Percentiles rank a stretch among this genome's conserved stretches.
phyloP scores from a whole-genome alignment of 1,140 invertebrate species.

The Trichomalopsis sarcophagae region DNA sequence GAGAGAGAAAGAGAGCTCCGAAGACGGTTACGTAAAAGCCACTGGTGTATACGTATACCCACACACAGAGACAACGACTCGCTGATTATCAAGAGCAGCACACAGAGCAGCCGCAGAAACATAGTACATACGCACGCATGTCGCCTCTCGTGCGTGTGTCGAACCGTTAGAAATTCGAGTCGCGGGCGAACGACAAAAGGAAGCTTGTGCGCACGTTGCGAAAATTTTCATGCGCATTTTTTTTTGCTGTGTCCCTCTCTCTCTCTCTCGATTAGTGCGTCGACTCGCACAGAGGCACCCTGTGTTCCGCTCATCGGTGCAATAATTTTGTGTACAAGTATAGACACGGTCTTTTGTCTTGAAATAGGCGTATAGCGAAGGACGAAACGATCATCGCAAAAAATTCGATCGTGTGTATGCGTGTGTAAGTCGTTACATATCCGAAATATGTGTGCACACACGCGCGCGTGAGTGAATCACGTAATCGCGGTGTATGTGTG shows the following conservation, averaged over 20 bases:
- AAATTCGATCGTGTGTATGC: too few relatives aligned
- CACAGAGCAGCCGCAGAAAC: conserved; percentile 29
- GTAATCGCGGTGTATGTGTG: too few relatives aligned
- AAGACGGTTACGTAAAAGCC: conserved; percentile 24
- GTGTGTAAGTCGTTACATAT: too few relatives aligned
- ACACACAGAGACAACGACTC: not conserved
- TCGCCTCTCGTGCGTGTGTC: conserved; percentile 45
- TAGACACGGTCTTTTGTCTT: too few relatives aligned
- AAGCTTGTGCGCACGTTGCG: conserved; percentile 44
- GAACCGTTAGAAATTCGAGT: conserved; percentile 53
- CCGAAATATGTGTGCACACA: not conserved
- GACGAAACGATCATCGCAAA: too few relatives aligned
- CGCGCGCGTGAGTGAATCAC: not conserved
- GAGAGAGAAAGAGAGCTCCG: not conserved
- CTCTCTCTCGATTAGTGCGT: conserved; percentile 21
- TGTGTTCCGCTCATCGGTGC: not conserved
- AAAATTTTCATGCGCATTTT: conserved; percentile 41
- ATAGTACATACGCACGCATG: conserved; percentile 26
- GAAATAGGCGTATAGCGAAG: too few relatives aligned
- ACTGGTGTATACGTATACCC: not conserved
- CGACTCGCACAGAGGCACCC: not conserved
- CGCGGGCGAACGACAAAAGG: conserved; percentile 32
- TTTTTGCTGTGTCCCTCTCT: not conserved
- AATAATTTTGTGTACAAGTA: not conserved
- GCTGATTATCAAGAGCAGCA: conserved; percentile 9